Conservation (phyloP, 2,113 vertebrate genomes). For the Callocephalon fimbriatum region DNA sequence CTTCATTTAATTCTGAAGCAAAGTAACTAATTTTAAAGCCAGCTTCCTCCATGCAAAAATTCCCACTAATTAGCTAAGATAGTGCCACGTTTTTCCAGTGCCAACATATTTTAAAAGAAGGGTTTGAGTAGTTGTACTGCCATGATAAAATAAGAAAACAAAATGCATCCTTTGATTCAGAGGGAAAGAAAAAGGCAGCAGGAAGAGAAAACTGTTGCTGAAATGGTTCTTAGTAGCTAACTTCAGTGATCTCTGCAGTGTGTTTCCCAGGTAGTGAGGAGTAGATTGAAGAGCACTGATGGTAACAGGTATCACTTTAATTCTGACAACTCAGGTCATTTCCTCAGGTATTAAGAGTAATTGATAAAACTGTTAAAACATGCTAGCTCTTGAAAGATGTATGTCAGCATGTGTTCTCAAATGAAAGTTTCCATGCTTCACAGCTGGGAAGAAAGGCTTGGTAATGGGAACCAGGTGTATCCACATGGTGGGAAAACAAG, state of each 20-base stretch:
- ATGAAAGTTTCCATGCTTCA: background rate
- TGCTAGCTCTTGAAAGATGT: background rate
- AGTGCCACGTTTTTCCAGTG: background rate
- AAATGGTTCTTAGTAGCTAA: background rate
- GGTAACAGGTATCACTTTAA: background rate
- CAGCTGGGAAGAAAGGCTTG: background rate
- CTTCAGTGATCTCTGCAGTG: background rate
- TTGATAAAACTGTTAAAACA: background rate
- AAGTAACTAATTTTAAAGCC: slow-evolving; percentile 43
- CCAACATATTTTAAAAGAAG: background rate
- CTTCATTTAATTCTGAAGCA: slow-evolving; percentile 68
- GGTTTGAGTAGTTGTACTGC: background rate
- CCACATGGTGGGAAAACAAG: background rate
- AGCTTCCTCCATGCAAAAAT: slow-evolving; percentile 38
- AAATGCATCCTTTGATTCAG: background rate
- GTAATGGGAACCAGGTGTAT: background rate
- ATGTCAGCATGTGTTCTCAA: background rate
- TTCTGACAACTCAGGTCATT: background rate
- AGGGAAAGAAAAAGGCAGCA: background rate
- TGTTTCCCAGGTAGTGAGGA: background rate
- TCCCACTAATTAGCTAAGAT: slow-evolving; percentile 32
- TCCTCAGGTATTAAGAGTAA: background rate
- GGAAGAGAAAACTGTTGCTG: background rate
- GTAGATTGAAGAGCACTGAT: background rate
- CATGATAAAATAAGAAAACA: background rate